Evolutionary conservation across 2,888 invertebrate species (phyloP).

Genomic region (Drosophila paracracens): DNA sequence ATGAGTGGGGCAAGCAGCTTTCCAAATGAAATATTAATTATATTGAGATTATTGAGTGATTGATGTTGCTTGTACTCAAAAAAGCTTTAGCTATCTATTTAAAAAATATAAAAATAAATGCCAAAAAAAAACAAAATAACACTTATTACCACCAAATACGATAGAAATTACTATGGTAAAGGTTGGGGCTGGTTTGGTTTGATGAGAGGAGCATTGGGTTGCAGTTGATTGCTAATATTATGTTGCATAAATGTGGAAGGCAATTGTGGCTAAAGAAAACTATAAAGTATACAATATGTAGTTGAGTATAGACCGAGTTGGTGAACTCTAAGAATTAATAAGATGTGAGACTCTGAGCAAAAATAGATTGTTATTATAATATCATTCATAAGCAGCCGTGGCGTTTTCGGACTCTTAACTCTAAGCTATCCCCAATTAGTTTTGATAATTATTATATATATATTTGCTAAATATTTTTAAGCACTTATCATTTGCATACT

Average conservation of each 20-base stretch:
- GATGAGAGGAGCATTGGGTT: neutral
- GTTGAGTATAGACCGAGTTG: too few species aligned
- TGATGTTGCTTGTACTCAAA: neutral
- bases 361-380: too few species aligned
- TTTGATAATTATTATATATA: too few species aligned
- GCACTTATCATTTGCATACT: neutral
- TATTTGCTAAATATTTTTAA: neutral
- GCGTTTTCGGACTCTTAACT: too few species aligned
- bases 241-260: neutral
- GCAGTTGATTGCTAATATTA: neutral
- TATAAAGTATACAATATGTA: too few species aligned
- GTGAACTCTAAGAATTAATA: too few species aligned
- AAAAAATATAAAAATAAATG: neutral
- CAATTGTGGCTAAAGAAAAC: neutral
- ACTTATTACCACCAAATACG: neutral
- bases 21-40: neutral
- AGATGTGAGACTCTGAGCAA: too few species aligned
- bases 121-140: neutral
- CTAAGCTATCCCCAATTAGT: too few species aligned
- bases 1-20: conserved; percentile 3
- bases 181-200: neutral
- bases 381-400: too few species aligned
- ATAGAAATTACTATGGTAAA: neutral
- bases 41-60: neutral
- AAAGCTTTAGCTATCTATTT: neutral